These are phyloP conservation scores for Prosopocoilus inquinatus DNA, from an alignment of 2,888 invertebrate species.

Conservation along the genomic window DNA sequence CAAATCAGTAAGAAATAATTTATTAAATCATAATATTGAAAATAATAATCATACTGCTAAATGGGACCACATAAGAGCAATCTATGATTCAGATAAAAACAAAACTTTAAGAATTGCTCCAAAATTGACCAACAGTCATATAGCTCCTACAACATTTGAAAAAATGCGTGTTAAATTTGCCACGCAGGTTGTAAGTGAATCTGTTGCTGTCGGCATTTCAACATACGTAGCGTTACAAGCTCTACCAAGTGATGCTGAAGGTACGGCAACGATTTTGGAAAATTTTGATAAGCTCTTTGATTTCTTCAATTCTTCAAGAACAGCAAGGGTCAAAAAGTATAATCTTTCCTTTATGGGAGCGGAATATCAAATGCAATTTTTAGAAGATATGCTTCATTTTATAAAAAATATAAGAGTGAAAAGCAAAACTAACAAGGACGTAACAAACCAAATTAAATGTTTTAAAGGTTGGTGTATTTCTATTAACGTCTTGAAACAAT, in stretches of 20 bases:
- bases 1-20: slow-evolving; percentile 25
- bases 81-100: slow-evolving; percentile 25
- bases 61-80: slow-evolving; percentile 22
- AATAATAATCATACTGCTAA: slow-evolving; percentile 14
- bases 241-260: slow-evolving; percentile 18
- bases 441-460: too few species aligned
- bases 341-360: slow-evolving; percentile 9
- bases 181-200: slow-evolving; percentile 26
- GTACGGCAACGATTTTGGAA: slow-evolving; percentile 24
- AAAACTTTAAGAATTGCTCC: slow-evolving; percentile 18
- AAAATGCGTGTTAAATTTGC: slow-evolving; percentile 30
- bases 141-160: slow-evolving; percentile 26
- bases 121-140: slow-evolving; percentile 26
- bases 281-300: slow-evolving; percentile 31
- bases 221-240: slow-evolving; percentile 22
- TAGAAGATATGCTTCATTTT: slow-evolving; percentile 11
- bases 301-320: slow-evolving; percentile 26
- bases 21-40: slow-evolving; percentile 20
- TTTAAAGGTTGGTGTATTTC: too few species aligned
- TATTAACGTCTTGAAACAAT: too few species aligned
- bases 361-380: slow-evolving; percentile 23
- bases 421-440: too few species aligned
- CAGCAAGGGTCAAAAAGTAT: slow-evolving; percentile 7
- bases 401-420: too few species aligned
- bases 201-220: slow-evolving; percentile 27